Base-by-base conservation (phyloP, 2,113 vertebrate genomes). In the Campylorhamphus procurvoides region DNA sequence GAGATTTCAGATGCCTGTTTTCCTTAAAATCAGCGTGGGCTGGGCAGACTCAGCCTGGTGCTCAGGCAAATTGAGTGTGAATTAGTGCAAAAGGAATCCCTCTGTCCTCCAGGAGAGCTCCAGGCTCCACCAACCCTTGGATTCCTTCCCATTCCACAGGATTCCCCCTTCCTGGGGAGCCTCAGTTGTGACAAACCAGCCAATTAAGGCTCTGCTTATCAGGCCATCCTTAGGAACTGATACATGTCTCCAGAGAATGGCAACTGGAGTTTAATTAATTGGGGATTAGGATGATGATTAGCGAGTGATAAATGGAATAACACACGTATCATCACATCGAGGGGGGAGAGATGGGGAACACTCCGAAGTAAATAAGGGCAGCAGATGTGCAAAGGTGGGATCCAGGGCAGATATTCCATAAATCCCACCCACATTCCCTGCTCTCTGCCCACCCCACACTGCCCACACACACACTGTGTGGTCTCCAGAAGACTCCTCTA, bases 341-440 rank as follows among this genome's bases (percentile, higher is more conserved):
- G 18, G 3, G 31, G 14, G 27, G 47, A 87, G 60, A 62, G 62
- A 49, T 13, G 33, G 0, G 23, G 40, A 49, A 73, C 14, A 6
- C 33, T 33, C 24, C 0, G 2, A 72, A 46, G 47, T 14, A 6
- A 4, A 7, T 2, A 23, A 49, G 24, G 12, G 25, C 14, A 49
- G 59, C n/a, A 22, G 5, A 9, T 1, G 37, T 29, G 29, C 46
- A 20, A 68, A 66, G 9, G 9, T 25, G 23, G 33, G 69, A 69
- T 66, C 11, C 63, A 80, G 58, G 74, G 27, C 4, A 46, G 35
- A 74, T 18, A 60, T 40, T 69, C 69, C 47, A 5, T 5, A 31
- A 18, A 12, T 18, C 24, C 25, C 1, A 6, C 2, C 4, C 42
- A 14, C 6, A 28, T 18, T 62, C 72, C 74, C 68, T 20, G 68